Conservation (phyloP, 1,140 invertebrate species). For the Macrotrachela quadricornifera region DNA sequence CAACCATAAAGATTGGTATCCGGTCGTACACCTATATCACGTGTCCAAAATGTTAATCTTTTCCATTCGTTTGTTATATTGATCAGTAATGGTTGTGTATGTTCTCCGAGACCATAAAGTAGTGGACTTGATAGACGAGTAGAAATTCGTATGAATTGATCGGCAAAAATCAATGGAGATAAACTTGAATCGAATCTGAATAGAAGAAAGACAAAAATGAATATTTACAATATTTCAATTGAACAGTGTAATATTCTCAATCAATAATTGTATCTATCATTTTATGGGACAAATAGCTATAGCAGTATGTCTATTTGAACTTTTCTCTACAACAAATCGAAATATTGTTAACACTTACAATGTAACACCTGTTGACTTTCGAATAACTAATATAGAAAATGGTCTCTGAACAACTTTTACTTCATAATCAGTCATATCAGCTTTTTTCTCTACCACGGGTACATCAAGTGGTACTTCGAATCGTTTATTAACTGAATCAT, state of each 20-base stretch:
- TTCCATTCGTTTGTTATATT: background rate
- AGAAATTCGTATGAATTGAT: constrained; percentile 8
- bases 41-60: background rate
- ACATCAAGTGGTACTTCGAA: constrained; percentile 20
- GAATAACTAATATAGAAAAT: no score
- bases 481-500: constrained; percentile 16
- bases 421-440: no score
- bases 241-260: no score
- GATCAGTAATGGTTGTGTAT: background rate
- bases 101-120: constrained; percentile 3
- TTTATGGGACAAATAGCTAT: no score
- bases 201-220: no score
- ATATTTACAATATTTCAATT: no score
- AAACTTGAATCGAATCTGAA: constrained; percentile 1
- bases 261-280: no score
- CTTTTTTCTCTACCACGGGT: background rate
- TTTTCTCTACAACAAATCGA: no score
- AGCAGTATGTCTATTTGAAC: no score
- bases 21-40: background rate
- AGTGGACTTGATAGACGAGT: constrained; percentile 3
- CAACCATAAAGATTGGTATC: constrained; percentile 33
- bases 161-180: constrained; percentile 1
- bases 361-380: no score
- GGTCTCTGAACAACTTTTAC: no score
- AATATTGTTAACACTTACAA: no score